Conservation (phyloP, 2,888 invertebrate species). For the Cheilosia impressa region DNA sequence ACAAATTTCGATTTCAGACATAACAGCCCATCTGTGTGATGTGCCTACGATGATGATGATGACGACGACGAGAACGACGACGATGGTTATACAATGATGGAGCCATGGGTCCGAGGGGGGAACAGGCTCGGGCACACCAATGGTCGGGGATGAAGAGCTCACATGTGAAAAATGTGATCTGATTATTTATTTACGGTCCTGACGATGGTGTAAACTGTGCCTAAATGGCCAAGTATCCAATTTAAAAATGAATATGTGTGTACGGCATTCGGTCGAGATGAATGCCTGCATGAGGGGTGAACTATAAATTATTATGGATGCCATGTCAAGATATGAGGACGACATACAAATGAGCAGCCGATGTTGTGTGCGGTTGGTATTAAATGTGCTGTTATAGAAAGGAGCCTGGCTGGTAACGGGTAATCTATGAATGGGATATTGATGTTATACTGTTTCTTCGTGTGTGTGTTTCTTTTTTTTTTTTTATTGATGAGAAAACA, state of each 20-base stretch:
- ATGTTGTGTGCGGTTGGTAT: slow-evolving; percentile 53
- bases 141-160: slow-evolving; percentile 51
- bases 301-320: slow-evolving; percentile 75
- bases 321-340: slow-evolving; percentile 71
- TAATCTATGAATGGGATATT: slow-evolving; percentile 57
- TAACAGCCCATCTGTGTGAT: slow-evolving; percentile 62
- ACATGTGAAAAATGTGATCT: slow-evolving; percentile 75
- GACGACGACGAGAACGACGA: slow-evolving; percentile 26
- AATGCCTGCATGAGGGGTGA: slow-evolving; percentile 34
- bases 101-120: not conserved
- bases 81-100: slow-evolving; percentile 53
- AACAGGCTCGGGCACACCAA: not conserved
- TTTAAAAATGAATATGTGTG: slow-evolving; percentile 71
- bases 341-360: slow-evolving; percentile 71
- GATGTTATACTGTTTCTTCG: slow-evolving; percentile 37
- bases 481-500: slow-evolving; percentile 29
- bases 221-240: slow-evolving; percentile 76
- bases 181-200: slow-evolving; percentile 74
- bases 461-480: slow-evolving; percentile 17
- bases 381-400: slow-evolving; percentile 35
- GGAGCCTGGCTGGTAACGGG: slow-evolving; percentile 24
- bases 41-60: slow-evolving; percentile 64
- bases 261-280: slow-evolving; percentile 50
- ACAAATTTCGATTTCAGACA: slow-evolving; percentile 68
- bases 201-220: slow-evolving; percentile 73